A percentile compares a stretch with the other conserved stretches of the same genome.
Conservation (phyloP, 2,113 vertebrate genomes). For the Holacanthus passer region DNA sequence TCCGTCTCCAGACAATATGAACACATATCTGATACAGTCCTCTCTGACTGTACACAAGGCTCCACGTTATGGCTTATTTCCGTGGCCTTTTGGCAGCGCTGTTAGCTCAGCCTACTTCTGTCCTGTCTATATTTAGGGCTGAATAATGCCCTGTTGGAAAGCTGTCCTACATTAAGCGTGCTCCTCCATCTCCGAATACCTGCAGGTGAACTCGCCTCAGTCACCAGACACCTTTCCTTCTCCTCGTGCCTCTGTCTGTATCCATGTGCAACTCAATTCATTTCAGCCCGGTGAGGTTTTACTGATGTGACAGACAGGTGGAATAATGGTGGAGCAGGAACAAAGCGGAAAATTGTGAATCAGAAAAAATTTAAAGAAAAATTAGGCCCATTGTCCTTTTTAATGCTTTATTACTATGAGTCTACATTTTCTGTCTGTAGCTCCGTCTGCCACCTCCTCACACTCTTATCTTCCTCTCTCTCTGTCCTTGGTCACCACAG, state of each 20-base stretch:
- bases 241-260: conserved; percentile 13
- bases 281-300: conserved; percentile 7
- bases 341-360: not conserved
- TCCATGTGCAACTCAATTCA: conserved; percentile 23
- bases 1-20: too few species aligned
- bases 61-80: conserved; percentile 46
- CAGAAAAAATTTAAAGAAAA: too few species aligned
- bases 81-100: conserved; percentile 54
- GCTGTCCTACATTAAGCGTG: conserved; percentile 81
- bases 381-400: not conserved
- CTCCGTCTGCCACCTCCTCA: not conserved
- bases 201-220: conserved; percentile 62
- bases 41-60: conserved; percentile 24
- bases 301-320: not conserved
- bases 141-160: conserved; percentile 82
- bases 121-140: conserved; percentile 82
- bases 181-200: conserved; percentile 63
- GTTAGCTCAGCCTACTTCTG: conserved; percentile 80
- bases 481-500: conserved; percentile 15
- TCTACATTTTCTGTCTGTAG: too few species aligned
- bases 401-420: conserved; percentile 3
- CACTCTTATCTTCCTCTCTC: too few species aligned
- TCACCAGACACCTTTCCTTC: conserved; percentile 49
- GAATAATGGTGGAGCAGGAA: not conserved
- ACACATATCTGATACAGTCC: not conserved